Percentiles rank a stretch among this genome's conserved stretches.
These are phyloP conservation scores for Nibea coibor DNA, from an alignment of 2,113 vertebrate species.

Conservation along the genomic window DNA sequence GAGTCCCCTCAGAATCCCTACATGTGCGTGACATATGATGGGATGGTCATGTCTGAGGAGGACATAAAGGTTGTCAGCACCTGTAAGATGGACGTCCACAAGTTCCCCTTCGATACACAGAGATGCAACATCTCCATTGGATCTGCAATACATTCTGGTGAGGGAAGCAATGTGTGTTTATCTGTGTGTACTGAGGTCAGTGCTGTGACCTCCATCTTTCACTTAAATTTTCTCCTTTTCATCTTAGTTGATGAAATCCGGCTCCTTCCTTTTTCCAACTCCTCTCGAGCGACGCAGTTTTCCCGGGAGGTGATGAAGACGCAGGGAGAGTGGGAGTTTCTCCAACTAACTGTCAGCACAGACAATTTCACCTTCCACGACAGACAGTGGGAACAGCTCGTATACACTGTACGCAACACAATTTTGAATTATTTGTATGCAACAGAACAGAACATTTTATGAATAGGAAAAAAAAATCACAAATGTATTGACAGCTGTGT, in stretches of 20 bases:
- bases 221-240: not conserved
- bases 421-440: not conserved
- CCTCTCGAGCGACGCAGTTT: conserved; percentile 72
- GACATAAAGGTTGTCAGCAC: conserved; percentile 71
- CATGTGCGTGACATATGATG: conserved; percentile 43
- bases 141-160: conserved; percentile 63
- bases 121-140: conserved; percentile 70
- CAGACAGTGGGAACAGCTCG: conserved; percentile 51
- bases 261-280: conserved; percentile 67
- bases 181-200: not conserved
- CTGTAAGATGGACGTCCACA: conserved; percentile 78
- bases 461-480: no score
- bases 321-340: conserved; percentile 81
- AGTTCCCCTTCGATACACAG: conserved; percentile 82
- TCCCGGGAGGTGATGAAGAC: conserved; percentile 57
- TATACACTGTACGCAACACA: conserved; percentile 63
- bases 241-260: conserved; percentile 56
- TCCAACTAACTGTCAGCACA: conserved; percentile 56
- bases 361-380: not conserved
- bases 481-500: no score
- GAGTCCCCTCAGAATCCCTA: conserved; percentile 56
- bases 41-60: conserved; percentile 43
- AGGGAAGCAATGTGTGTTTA: not conserved
- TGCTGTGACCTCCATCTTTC: not conserved
- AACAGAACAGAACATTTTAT: no score